Conservation (phyloP, 92 coral and sea anemone genomes). For the Parazoanthus swiftii region DNA sequence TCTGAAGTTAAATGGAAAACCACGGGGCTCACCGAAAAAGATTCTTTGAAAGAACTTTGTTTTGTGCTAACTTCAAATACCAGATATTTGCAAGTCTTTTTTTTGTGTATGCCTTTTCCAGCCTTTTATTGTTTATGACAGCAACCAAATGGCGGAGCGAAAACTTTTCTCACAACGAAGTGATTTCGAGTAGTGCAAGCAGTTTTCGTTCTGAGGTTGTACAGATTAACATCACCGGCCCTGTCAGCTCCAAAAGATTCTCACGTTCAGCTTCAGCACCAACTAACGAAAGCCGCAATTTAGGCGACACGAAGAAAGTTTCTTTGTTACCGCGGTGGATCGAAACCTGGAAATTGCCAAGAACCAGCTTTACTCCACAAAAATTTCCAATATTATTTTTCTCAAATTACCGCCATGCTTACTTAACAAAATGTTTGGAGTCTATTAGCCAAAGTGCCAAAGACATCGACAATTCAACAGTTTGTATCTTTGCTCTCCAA, state of each 20-base stretch:
- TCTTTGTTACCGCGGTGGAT: background rate
- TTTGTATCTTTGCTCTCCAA: conserved; percentile 48
- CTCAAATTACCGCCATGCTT: conserved; percentile 42
- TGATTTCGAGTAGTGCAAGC: background rate
- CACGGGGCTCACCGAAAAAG: too few species aligned
- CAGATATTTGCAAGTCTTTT: background rate
- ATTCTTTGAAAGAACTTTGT: background rate
- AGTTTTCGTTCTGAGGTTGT: background rate
- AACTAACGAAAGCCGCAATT: background rate
- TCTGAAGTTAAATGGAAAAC: background rate
- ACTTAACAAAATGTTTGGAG: conserved; percentile 38
- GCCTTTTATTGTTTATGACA: background rate
- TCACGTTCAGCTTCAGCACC: background rate
- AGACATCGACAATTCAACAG: conserved; percentile 46
- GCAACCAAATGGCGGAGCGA: background rate
- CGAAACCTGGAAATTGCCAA: background rate
- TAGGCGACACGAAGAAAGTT: background rate
- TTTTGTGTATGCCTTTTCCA: background rate
- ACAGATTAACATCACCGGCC: background rate
- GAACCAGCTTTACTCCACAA: background rate
- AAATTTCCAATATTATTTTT: conserved; percentile 24
- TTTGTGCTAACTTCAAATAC: background rate
- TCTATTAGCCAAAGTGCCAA: conserved; percentile 39
- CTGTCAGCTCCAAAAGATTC: background rate
- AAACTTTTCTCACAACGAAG: background rate